A percentile compares a stretch with the other conserved stretches of the same genome.
Conservation (phyloP, 2,113 vertebrate genomes). For the Cyphotilapia sp. region DNA sequence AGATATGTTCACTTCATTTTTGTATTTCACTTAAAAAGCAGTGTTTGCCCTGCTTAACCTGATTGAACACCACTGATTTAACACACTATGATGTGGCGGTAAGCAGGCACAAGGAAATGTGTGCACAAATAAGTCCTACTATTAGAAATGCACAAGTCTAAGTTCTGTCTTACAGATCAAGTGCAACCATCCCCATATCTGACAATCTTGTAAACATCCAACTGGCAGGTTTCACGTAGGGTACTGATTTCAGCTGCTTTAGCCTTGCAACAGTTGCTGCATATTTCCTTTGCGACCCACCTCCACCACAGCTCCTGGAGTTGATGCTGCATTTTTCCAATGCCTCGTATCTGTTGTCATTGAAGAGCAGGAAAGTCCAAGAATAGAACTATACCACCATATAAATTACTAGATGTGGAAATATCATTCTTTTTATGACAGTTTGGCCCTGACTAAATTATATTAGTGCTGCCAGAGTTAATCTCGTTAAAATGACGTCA, state of each 20-base stretch:
- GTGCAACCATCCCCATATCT: background rate
- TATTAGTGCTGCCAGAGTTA: background rate
- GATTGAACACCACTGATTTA: background rate
- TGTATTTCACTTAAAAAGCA: background rate
- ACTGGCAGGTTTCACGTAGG: background rate
- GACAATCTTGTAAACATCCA: background rate
- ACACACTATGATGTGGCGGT: background rate
- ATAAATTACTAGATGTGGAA: background rate
- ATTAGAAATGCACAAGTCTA: background rate
- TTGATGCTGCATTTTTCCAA: background rate
- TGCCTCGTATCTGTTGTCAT: background rate
- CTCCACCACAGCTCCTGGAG: background rate
- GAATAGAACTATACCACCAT: background rate
- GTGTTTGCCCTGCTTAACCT: background rate
- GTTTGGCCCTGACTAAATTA: background rate
- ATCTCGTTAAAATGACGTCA: background rate
- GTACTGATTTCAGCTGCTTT: background rate
- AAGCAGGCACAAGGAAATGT: background rate
- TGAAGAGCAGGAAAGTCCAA: background rate
- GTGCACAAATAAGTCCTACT: background rate
- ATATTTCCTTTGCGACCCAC: background rate
- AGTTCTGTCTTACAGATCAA: background rate
- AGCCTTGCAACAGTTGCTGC: background rate
- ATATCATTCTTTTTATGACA: background rate
- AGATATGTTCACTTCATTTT: background rate